Conservation (phyloP, 2,797 vertebrate genomes). For the Pangasius krempfi region DNA sequence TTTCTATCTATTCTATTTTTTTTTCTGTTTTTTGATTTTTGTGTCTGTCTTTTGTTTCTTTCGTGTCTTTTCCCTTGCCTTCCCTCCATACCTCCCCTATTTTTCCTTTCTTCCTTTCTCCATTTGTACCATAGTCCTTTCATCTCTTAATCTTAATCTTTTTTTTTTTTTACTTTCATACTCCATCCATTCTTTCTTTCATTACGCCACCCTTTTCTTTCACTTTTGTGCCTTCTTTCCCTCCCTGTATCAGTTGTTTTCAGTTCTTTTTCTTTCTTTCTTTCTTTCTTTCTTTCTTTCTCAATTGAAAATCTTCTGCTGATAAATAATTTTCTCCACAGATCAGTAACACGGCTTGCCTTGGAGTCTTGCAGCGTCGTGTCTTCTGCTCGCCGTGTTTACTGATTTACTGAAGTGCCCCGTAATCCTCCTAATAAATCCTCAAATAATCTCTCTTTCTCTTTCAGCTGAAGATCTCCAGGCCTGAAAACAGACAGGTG, state of each 20-base stretch:
- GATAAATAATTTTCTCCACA: no score
- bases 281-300: background rate
- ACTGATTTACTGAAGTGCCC: background rate
- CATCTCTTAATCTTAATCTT: background rate
- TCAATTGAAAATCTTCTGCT: no score
- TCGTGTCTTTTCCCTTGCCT: no score
- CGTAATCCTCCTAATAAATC: background rate
- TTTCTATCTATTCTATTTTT: background rate
- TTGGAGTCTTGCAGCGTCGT: no score
- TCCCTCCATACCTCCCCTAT: no score
- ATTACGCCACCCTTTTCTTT: background rate
- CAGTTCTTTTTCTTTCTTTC: background rate
- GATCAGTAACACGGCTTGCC: no score
- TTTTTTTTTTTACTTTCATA: background rate
- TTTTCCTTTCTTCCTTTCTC: background rate
- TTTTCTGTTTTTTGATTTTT: background rate
- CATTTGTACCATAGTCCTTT: background rate
- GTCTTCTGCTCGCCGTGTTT: background rate
- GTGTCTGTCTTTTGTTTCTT: no score
- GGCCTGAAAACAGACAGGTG: background rate
- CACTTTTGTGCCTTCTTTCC: background rate
- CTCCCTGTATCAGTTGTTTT: no score
- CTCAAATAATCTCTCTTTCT: background rate
- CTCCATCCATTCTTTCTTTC: background rate
- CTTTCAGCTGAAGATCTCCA: background rate